Conservation (phyloP, 2,113 vertebrate species). For the Mesembrinibis cayennensis region DNA sequence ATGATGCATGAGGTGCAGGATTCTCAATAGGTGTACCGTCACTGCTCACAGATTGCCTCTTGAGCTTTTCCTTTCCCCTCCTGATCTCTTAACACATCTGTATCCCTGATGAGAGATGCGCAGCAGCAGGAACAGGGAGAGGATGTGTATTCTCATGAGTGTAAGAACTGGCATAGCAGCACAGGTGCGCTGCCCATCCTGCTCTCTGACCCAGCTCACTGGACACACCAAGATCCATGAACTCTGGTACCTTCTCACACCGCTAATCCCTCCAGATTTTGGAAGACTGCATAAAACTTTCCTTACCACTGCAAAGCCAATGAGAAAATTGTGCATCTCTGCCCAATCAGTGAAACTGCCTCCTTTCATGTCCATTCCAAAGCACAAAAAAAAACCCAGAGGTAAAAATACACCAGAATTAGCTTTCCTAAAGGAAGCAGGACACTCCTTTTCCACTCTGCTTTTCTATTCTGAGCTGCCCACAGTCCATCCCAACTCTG, state of each 20-base stretch:
- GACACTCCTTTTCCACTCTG: neutral
- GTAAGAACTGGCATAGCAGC: neutral
- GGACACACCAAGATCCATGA: neutral
- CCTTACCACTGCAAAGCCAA: neutral
- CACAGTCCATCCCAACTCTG: neutral
- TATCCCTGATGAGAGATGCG: neutral
- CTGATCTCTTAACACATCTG: neutral
- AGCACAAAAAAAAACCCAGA: neutral
- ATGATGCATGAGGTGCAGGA: neutral
- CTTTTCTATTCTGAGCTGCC: neutral
- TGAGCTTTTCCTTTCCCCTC: neutral
- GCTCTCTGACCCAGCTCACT: neutral
- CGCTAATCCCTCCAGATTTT: neutral
- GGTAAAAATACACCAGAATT: neutral
- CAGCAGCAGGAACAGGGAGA: neutral
- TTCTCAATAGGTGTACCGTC: neutral
- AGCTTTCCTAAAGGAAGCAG: neutral
- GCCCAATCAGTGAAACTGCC: neutral
- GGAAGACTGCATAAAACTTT: neutral
- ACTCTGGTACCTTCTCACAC: neutral
- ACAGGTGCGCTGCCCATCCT: neutral
- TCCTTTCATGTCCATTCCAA: neutral
- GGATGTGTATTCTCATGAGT: fast-evolving
- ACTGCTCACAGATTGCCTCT: neutral
- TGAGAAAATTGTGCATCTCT: neutral